These are phyloP conservation scores for Leucopternis melanops DNA, from an alignment of 2,113 vertebrate species.

Conservation along the genomic window DNA sequence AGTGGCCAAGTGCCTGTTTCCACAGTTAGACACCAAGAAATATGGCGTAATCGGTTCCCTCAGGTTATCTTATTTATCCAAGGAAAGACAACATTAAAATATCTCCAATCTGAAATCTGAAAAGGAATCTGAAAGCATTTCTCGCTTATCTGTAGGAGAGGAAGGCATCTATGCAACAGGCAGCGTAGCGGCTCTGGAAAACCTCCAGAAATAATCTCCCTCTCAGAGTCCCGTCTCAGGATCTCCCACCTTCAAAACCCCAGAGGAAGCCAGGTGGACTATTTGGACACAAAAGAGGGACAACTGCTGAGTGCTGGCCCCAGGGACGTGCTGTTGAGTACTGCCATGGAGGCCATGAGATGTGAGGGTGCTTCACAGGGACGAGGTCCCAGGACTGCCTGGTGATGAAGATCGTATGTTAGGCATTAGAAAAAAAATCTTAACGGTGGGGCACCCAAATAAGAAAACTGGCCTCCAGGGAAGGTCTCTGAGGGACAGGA, in stretches of 20 bases:
- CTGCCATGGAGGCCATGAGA: neutral
- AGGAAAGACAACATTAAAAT: neutral
- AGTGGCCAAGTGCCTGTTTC: neutral
- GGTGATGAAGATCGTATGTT: neutral
- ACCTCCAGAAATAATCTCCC: neutral
- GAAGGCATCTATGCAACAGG: neutral
- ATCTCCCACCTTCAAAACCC: neutral
- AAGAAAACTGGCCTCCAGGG: neutral
- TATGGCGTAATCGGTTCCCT: fast-evolving
- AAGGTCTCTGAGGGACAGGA: neutral
- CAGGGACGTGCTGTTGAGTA: neutral
- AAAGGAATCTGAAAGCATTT: neutral
- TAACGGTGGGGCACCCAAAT: neutral
- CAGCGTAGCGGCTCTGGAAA: neutral
- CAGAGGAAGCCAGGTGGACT: neutral
- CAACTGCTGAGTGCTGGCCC: neutral
- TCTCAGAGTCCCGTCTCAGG: neutral
- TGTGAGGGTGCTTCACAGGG: neutral
- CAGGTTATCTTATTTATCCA: neutral
- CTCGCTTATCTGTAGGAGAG: neutral
- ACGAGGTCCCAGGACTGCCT: neutral
- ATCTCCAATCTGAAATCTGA: neutral
- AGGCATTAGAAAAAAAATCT: neutral
- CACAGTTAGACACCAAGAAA: neutral
- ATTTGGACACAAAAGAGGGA: neutral